phyloP scores from a whole-genome alignment of 1,140 invertebrate species.

The Camponotus vicinus region DNA sequence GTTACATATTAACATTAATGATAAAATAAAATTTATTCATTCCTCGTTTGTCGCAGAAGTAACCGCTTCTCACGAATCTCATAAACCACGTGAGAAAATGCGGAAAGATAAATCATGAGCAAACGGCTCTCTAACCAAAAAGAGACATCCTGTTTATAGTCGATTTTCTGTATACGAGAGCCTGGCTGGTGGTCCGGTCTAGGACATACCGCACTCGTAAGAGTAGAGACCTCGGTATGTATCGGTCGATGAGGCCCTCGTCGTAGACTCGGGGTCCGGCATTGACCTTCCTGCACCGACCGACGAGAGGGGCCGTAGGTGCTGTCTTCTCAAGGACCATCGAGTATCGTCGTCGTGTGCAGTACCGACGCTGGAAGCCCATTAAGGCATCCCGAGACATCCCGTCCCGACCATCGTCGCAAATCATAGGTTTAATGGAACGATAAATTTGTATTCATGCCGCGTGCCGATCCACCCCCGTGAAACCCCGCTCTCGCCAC shows the following conservation, averaged over 20 bases:
- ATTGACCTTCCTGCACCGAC: conserved; percentile 64
- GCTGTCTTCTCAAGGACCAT: conserved; percentile 63
- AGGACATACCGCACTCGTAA: conserved; percentile 16
- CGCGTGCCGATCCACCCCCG: conserved; percentile 28
- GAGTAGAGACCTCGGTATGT: conserved; percentile 35
- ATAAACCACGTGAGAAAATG: background rate
- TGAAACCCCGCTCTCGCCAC: background rate
- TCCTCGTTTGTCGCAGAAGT: background rate
- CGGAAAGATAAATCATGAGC: background rate
- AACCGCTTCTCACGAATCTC: background rate
- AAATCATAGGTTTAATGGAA: conserved; percentile 73
- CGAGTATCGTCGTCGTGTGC: conserved; percentile 52
- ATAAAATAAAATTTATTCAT: background rate
- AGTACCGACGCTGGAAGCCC: conserved; percentile 63
- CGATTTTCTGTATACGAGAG: conserved; percentile 42
- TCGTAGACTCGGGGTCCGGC: conserved; percentile 54
- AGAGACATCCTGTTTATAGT: conserved; percentile 57
- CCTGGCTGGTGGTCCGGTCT: conserved; percentile 50
- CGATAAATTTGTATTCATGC: conserved; percentile 72
- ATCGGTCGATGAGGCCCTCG: conserved; percentile 37
- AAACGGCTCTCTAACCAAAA: background rate
- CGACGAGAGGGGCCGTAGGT: conserved; percentile 21
- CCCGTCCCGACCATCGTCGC: conserved; percentile 47
- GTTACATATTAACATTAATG: background rate
- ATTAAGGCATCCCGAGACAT: conserved; percentile 63